Conservation (phyloP, 1,140 invertebrate genomes). For the Triops cancriformis region DNA sequence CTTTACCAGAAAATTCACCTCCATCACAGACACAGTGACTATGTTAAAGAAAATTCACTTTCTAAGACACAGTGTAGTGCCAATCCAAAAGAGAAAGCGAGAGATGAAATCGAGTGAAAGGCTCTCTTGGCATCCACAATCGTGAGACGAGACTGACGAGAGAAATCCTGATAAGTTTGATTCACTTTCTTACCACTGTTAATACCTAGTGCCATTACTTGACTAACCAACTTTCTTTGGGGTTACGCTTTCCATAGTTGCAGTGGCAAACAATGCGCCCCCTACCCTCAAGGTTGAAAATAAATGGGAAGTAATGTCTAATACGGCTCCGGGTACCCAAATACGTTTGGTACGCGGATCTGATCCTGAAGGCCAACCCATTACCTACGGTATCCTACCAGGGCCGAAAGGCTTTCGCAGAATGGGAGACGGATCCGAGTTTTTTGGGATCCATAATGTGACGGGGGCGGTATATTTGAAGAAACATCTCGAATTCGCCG, state of each 20-base stretch:
- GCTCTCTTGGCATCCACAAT: not conserved
- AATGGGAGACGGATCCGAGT: not conserved
- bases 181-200: not conserved
- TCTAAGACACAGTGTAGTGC: not conserved
- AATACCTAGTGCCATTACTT: not conserved
- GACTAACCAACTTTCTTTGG: not conserved
- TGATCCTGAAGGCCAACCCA: not conserved
- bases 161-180: not conserved
- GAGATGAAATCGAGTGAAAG: not conserved
- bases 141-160: not conserved
- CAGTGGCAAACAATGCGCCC: not conserved
- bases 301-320: not conserved
- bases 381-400: not conserved
- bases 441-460: not conserved
- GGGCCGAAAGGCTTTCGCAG: not conserved
- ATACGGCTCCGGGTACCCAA: not conserved
- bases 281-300: not conserved
- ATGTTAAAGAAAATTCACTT: not conserved
- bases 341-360: not conserved
- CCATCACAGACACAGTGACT: not conserved
- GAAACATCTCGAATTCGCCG: not conserved
- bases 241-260: not conserved
- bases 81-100: not conserved
- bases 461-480: not conserved
- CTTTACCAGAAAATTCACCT: not conserved